A percentile compares a stretch with the other conserved stretches of the same genome.
Conservation (phyloP, 2,113 vertebrate species). For the Scopus umbretta region DNA sequence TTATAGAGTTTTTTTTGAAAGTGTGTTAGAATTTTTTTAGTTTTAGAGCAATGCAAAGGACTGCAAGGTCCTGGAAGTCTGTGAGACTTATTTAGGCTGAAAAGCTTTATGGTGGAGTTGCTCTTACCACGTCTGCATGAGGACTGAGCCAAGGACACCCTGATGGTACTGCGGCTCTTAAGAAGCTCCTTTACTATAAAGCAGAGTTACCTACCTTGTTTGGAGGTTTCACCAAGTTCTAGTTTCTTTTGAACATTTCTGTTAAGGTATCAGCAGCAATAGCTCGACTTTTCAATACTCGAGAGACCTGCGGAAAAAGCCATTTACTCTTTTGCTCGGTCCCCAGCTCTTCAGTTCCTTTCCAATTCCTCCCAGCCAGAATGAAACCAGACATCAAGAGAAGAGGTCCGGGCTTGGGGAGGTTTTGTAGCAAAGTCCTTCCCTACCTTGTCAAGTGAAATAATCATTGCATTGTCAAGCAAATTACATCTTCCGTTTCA, state of each 20-base stretch:
- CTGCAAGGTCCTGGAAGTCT: not conserved
- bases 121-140: not conserved
- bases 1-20: not conserved
- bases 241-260: not conserved
- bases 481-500: not conserved
- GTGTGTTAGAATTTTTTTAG: not conserved
- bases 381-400: not conserved
- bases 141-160: not conserved
- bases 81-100: not conserved
- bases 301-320: not conserved
- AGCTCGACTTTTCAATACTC: rapidly evolving
- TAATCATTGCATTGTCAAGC: not conserved
- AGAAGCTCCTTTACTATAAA: not conserved
- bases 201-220: not conserved
- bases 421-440: not conserved
- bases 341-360: not conserved
- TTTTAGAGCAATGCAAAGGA: not conserved
- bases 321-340: not conserved
- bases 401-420: not conserved
- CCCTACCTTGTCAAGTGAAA: not conserved
- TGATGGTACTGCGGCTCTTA: not conserved
- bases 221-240: not conserved
- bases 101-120: not conserved
- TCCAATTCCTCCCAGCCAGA: not conserved
- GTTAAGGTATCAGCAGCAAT: not conserved